These are phyloP conservation scores for Sparidentex hasta DNA, from an alignment of 2,797 vertebrate genomes.

Conservation along the genomic window DNA sequence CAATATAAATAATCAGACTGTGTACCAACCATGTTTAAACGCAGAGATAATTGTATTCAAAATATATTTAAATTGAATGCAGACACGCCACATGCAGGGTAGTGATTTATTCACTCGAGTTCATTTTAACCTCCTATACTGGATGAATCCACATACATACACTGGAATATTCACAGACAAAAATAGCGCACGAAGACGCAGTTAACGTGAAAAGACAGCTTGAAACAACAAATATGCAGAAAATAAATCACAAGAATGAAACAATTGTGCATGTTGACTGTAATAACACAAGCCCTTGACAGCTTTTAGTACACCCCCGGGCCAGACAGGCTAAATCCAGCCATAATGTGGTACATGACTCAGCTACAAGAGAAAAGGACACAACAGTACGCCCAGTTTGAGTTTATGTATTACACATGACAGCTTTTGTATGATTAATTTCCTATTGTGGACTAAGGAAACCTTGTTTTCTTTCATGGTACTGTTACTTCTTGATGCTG, in stretches of 20 bases:
- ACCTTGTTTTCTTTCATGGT: background rate
- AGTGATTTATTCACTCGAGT: background rate
- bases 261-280: background rate
- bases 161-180: slow-evolving; percentile 1
- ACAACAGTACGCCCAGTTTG: background rate
- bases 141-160: background rate
- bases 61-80: background rate
- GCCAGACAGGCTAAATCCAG: background rate
- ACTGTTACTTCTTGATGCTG: background rate
- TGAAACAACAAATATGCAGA: background rate
- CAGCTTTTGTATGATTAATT: background rate
- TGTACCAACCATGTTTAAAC: no score
- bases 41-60: background rate
- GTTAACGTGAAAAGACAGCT: background rate
- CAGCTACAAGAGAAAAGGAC: background rate
- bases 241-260: background rate
- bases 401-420: background rate
- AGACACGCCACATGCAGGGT: background rate
- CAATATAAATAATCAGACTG: no score
- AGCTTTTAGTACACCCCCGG: background rate
- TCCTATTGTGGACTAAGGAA: background rate
- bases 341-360: background rate
- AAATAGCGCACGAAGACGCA: background rate
- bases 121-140: background rate
- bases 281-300: background rate